Percentiles rank a stretch among this genome's conserved stretches.
These are phyloP conservation scores for Steatornis caripensis DNA, from an alignment of 2,113 vertebrate genomes.

Conservation along the genomic window DNA sequence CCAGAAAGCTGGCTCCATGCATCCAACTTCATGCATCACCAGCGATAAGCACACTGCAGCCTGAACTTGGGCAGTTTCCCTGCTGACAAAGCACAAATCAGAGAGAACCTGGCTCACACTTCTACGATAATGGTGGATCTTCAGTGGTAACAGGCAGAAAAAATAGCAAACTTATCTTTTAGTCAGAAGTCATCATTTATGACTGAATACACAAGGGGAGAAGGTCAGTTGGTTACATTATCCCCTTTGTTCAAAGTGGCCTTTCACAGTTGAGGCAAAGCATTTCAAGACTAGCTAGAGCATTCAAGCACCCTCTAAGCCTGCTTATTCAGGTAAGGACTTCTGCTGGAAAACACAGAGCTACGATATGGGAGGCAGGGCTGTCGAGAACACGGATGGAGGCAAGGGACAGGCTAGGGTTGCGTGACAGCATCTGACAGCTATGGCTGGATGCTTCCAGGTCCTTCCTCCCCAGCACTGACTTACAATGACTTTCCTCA, in stretches of 20 bases:
- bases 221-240: neutral
- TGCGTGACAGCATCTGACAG: neutral
- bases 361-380: neutral
- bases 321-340: neutral
- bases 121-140: neutral
- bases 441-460: neutral
- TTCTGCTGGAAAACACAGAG: neutral
- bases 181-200: neutral
- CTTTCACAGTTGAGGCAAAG: neutral
- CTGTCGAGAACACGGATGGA: neutral
- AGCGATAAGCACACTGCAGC: neutral
- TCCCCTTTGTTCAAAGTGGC: neutral
- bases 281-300: neutral
- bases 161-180: neutral
- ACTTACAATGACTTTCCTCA: neutral
- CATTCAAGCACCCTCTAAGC: neutral
- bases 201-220: neutral
- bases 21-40: accelerated
- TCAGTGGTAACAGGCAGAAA: neutral
- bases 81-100: neutral
- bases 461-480: neutral
- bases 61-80: neutral
- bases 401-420: neutral
- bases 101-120: neutral
- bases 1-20: neutral